phyloP scores from a whole-genome alignment of 1,140 invertebrate genomes.

The Spodoptera litura region DNA sequence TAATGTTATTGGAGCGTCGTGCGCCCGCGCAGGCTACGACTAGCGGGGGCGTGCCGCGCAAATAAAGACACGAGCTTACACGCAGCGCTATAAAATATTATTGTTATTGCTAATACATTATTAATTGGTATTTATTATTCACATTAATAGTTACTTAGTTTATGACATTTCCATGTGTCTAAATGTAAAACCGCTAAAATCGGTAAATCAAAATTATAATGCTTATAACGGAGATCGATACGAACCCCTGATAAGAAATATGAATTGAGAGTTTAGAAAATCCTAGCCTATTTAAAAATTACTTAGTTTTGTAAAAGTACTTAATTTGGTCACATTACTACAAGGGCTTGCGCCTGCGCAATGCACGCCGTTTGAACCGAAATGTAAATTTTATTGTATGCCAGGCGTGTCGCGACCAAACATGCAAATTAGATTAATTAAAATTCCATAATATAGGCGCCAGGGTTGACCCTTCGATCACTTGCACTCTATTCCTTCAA shows the following conservation, averaged over 20 bases:
- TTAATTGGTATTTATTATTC: conserved; percentile 13
- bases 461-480: conserved; percentile 10
- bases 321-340: conserved; percentile 2
- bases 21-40: background rate
- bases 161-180: background rate
- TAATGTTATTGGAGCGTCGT: conserved; percentile 36
- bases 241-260: too few relatives aligned
- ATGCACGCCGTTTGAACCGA: conserved; percentile 10
- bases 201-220: too few relatives aligned
- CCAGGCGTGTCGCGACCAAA: conserved; percentile 45
- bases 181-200: background rate
- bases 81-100: conserved; percentile 7
- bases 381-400: conserved; percentile 41
- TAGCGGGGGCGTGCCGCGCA: conserved; percentile 25
- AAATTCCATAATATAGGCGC: conserved; percentile 37
- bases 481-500: background rate
- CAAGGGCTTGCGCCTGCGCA: background rate
- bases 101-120: conserved; percentile 6
- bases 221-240: too few relatives aligned
- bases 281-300: too few relatives aligned
- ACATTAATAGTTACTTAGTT: background rate
- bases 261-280: too few relatives aligned
- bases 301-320: background rate
- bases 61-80: conserved; percentile 33
- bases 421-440: conserved; percentile 56